These are phyloP conservation scores for Phragmatobia fuliginosa DNA, from an alignment of 2,888 invertebrate genomes.

Conservation along the genomic window DNA sequence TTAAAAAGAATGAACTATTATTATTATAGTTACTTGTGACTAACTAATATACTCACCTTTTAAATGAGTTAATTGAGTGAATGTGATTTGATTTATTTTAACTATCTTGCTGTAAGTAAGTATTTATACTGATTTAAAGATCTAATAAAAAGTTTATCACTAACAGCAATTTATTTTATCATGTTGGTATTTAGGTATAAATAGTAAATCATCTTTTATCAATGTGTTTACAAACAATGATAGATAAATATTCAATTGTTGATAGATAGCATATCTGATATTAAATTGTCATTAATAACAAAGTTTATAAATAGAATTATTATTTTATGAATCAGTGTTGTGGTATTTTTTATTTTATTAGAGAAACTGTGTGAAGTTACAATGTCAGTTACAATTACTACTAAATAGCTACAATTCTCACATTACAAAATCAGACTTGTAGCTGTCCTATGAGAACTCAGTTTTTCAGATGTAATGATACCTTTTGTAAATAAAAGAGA, in stretches of 20 bases:
- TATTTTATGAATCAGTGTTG: slow-evolving; percentile 25
- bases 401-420: too few species aligned
- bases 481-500: background rate
- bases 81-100: background rate
- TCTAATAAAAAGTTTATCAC: background rate
- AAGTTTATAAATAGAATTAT: slow-evolving; percentile 13
- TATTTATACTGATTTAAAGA: too few species aligned
- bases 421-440: background rate
- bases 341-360: slow-evolving; percentile 13
- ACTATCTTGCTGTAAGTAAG: background rate
- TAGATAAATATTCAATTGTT: slow-evolving; percentile 27
- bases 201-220: background rate
- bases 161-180: background rate
- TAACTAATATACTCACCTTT: background rate
- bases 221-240: slow-evolving; percentile 16
- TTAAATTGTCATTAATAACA: slow-evolving; percentile 13
- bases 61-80: too few species aligned
- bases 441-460: background rate
- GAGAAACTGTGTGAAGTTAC: background rate
- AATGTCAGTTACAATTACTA: too few species aligned
- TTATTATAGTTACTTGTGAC: background rate
- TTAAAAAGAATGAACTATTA: too few species aligned
- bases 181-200: background rate
- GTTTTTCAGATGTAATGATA: background rate
- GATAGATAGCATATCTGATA: slow-evolving; percentile 12